Conservation (phyloP, 2,888 invertebrate species). For the Halictus quadricinctus region DNA sequence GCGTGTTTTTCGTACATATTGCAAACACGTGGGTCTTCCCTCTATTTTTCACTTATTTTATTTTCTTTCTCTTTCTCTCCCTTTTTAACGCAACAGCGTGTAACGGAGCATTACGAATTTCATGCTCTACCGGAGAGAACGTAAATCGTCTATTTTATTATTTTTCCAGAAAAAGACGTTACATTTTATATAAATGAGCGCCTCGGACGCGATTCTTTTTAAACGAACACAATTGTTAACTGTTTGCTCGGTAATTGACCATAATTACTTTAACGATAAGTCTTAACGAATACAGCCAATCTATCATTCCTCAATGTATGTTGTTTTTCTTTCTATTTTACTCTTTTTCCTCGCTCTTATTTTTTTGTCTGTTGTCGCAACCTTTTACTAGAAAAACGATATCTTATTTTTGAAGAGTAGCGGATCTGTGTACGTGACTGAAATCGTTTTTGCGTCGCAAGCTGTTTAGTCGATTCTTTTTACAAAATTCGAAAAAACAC, state of each 20-base stretch:
- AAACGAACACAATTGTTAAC: conserved; percentile 35
- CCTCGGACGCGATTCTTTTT: conserved; percentile 43
- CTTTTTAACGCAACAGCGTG: conserved; percentile 7
- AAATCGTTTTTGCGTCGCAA: conserved; percentile 19
- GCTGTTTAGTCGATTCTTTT: conserved; percentile 34
- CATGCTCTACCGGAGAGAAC: conserved; percentile 27
- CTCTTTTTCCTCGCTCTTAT: neutral
- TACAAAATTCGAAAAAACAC: conserved; percentile 1
- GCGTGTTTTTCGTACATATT: neutral
- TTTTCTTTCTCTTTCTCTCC: conserved; percentile 12
- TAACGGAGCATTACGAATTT: conserved; percentile 15
- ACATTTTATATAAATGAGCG: conserved; percentile 52
- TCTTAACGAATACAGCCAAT: conserved; percentile 43
- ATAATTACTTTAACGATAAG: conserved; percentile 58
- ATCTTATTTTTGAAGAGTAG: conserved; percentile 33
- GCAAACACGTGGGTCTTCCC: conserved; percentile 1
- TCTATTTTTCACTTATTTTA: conserved; percentile 19
- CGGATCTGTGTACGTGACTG: conserved; percentile 26
- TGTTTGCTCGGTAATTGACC: conserved; percentile 36
- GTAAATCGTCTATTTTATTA: conserved; percentile 57
- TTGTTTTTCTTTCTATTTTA: conserved; percentile 8
- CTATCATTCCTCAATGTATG: conserved; percentile 44
- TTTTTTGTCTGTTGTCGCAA: neutral
- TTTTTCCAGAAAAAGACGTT: conserved; percentile 32
- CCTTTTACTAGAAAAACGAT: conserved; percentile 5